Percentiles rank a stretch among this genome's conserved stretches.
phyloP scores from a whole-genome alignment of 2,113 vertebrate species.

The Apodemus sylvaticus region DNA sequence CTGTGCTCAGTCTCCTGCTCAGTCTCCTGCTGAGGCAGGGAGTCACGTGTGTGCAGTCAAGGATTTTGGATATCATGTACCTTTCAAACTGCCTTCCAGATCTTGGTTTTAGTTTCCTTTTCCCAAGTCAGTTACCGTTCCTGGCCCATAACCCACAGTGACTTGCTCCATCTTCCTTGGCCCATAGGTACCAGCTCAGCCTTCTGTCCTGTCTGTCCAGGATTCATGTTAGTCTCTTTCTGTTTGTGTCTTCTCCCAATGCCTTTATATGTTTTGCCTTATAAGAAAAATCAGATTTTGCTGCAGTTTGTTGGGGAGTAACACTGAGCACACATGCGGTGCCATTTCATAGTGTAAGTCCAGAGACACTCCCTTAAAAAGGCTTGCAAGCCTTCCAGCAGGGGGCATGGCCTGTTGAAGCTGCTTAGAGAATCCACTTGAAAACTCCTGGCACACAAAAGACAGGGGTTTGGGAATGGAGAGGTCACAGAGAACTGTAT shows the following conservation, averaged over 20 bases:
- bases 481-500: background rate
- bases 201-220: background rate
- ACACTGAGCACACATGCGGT: background rate
- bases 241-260: background rate
- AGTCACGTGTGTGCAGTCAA: background rate
- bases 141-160: background rate
- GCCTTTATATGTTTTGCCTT: background rate
- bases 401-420: slow-evolving; percentile 60
- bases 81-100: background rate
- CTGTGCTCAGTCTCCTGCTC: background rate
- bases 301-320: background rate
- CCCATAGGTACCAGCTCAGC: background rate
- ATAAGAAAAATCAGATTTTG: background rate
- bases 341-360: background rate
- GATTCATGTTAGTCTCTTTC: background rate
- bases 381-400: slow-evolving; percentile 48
- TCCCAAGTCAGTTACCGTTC: background rate
- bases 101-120: background rate
- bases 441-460: slow-evolving; percentile 13
- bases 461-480: background rate
- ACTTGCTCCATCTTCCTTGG: background rate
- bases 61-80: background rate
- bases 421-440: background rate
- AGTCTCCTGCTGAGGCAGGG: background rate
- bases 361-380: background rate